Evolutionary conservation across 2,797 vertebrate species (phyloP), one percentile per base, ranked within the genome.

Genomic region (Microcaecilia unicolor): DNA sequence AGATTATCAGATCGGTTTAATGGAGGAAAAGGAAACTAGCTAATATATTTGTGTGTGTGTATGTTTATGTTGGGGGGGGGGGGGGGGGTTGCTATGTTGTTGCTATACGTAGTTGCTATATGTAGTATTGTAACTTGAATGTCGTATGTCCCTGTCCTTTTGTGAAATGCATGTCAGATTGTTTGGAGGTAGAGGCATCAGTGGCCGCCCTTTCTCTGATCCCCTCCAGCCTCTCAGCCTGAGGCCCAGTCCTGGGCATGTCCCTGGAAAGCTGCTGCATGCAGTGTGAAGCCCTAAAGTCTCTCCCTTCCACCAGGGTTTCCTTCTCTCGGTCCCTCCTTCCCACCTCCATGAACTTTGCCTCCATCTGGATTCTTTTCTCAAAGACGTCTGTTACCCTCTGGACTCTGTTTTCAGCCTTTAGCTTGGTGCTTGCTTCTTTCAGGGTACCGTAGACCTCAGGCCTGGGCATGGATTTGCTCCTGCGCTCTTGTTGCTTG

Each of bases 381-480:
- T 48, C 38, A 0, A 48, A 48, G 3, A 33, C 38, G 17, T 37
- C 45, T 38, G 48, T 45, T 7, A 48, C 41, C 19, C 19, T 28
- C 4, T 37, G 19, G 6, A 48, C 14, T 1, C 32, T 28, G 12
- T 40, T 31, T 23, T 41, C 37, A 0, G 37, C 31, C 16, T 26
- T 22, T 1, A 47, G 19, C 13, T 7, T 22, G 18, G 15, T 12
- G 0, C 44, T 27, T 13, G 40, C 44, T 10, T 22, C 37, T 13
- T 22, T 26, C 0, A 18, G 11, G 0, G 37, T 30, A 15, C 14
- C 6, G 9, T 14, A 1, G 6, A 9, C 6, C 25, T 8, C n/a
- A 5, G 1, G 4, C n/a, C 2, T 9, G 7, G 6, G 4, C 4
- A n/a, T 28, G 8, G n/a, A 13, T 7, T 2, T 7, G n/a, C 18